phyloP scores from a whole-genome alignment of 2,113 vertebrate species.

The Cettia cetti region DNA sequence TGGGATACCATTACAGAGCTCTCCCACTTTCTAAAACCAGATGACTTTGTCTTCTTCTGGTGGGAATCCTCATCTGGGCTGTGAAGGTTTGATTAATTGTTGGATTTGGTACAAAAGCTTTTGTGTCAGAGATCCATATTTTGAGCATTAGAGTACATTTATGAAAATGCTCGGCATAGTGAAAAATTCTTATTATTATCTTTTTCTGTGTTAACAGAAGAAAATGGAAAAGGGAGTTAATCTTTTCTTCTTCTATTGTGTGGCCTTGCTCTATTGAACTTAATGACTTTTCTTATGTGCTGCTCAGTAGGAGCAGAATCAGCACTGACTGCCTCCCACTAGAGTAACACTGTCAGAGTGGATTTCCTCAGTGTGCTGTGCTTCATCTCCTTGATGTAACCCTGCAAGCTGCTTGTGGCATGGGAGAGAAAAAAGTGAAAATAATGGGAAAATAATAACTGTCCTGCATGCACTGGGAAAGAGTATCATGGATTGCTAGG shows the following conservation, averaged over 20 bases:
- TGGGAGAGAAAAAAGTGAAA: neutral
- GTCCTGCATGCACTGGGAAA: neutral
- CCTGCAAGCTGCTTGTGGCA: neutral
- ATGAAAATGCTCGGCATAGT: neutral
- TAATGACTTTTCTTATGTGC: neutral
- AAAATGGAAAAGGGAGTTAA: conserved; percentile 17
- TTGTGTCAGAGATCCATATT: neutral
- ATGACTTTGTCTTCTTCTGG: neutral
- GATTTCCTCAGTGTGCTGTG: neutral
- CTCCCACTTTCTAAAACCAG: neutral
- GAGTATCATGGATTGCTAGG: neutral
- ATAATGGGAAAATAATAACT: neutral
- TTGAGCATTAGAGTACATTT: neutral
- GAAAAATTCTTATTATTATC: neutral
- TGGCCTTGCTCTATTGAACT: conserved; percentile 9
- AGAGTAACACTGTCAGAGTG: neutral
- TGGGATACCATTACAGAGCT: neutral
- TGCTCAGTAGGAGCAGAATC: neutral
- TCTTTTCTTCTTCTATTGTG: conserved; percentile 11
- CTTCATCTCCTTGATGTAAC: neutral
- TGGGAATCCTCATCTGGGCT: neutral
- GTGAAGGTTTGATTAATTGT: neutral
- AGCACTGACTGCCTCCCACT: neutral
- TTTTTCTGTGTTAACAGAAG: neutral
- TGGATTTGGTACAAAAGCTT: neutral